phyloP scores from a whole-genome alignment of 92 coral and sea anemone genomes.

The Parazoanthus swiftii region DNA sequence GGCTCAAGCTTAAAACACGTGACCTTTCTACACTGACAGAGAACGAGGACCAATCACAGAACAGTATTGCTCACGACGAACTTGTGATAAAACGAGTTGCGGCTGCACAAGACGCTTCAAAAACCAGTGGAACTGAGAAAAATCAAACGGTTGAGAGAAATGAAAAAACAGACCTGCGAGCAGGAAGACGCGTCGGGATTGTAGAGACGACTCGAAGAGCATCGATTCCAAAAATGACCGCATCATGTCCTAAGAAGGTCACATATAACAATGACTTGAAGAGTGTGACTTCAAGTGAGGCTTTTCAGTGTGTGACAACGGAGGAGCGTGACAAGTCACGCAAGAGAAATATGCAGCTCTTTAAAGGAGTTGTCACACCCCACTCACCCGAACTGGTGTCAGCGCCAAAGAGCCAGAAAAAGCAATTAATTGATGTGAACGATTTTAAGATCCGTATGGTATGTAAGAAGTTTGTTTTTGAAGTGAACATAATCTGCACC shows the following conservation, averaged over 20 bases:
- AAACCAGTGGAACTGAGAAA: background rate
- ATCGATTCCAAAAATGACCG: background rate
- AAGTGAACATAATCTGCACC: too few relatives aligned
- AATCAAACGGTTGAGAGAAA: conserved; percentile 18
- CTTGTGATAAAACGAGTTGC: conserved; percentile 29
- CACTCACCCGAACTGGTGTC: conserved; percentile 5
- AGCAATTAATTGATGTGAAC: conserved; percentile 1
- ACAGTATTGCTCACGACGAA: conserved; percentile 5
- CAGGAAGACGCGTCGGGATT: conserved; percentile 1
- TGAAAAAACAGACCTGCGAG: conserved; percentile 16
- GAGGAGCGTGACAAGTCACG: background rate
- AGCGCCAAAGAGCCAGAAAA: conserved; percentile 7
- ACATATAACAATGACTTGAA: background rate
- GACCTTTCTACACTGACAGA: conserved; percentile 28
- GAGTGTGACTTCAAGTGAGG: background rate
- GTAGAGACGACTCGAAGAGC: background rate
- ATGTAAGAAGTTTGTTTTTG: background rate
- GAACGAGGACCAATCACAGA: background rate
- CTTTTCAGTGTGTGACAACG: background rate
- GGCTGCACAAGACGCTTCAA: conserved; percentile 13
- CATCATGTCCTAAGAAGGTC: background rate
- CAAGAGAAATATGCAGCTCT: conserved; percentile 8
- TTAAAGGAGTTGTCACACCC: background rate
- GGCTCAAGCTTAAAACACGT: conserved; percentile 47
- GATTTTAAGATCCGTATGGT: conserved; percentile 34